Conservation (phyloP, 2,888 invertebrate species). For the Eutolmus rufibarbis region DNA sequence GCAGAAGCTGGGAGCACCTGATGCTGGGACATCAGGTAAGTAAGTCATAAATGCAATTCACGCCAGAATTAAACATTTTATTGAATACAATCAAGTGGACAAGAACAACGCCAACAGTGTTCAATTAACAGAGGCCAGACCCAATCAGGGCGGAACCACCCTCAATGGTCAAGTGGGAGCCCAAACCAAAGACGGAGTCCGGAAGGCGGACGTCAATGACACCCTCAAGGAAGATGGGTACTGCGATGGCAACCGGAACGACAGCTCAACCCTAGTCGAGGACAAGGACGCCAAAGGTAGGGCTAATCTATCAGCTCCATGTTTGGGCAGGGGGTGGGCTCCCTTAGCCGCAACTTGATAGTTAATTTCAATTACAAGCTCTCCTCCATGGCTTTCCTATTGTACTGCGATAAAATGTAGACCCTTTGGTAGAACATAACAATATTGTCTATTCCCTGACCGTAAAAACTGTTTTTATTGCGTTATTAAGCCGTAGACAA, state of each 20-base stretch:
- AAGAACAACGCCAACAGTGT: conserved; percentile 60
- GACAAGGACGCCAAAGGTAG: conserved; percentile 49
- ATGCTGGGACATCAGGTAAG: conserved; percentile 11
- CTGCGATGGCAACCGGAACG: conserved; percentile 57
- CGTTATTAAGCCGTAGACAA: background rate
- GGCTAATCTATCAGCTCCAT: background rate
- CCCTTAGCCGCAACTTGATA: background rate
- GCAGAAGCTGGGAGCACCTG: background rate
- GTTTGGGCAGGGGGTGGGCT: background rate
- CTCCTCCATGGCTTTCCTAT: background rate
- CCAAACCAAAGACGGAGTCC: conserved; percentile 17
- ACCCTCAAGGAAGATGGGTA: conserved; percentile 44
- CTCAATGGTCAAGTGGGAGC: conserved; percentile 44
- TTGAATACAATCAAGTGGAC: conserved; percentile 51
- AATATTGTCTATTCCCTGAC: background rate
- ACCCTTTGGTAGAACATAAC: background rate
- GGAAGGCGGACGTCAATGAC: conserved; percentile 6
- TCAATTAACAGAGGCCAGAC: conserved; percentile 40
- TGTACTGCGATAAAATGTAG: background rate
- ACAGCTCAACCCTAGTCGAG: conserved; percentile 54
- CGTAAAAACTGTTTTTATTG: background rate
- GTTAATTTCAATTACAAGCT: background rate
- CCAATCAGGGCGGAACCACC: conserved; percentile 49
- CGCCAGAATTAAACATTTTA: background rate
- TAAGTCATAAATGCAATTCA: conserved; percentile 5